Base-by-base conservation (phyloP, 2,888 invertebrate genomes). In the Drosophila lutescens region DNA sequence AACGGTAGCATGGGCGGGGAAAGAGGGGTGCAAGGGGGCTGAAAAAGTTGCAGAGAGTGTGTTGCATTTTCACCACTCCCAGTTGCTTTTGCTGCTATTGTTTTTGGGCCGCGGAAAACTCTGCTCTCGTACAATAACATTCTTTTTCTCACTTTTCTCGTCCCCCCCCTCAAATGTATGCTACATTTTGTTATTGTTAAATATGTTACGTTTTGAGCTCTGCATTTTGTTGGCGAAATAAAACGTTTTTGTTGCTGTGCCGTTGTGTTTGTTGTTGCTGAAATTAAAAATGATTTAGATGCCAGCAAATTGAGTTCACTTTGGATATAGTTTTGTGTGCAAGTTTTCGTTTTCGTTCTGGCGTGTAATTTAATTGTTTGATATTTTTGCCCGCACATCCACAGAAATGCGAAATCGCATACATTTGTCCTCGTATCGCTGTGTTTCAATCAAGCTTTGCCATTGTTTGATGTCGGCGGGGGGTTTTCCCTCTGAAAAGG, bases 221-320 rank as follows among this genome's bases (percentile, higher is more conserved):
- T 20, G 50, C 36, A 34, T 38, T 68, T 58, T 46, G 43, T 69
- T 69, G 34, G 17, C 40, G 6, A 69, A 58, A 69, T 46, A 69
- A 69, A 68, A 59, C 58, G 38, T 13, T 68, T 50, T 51, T 40
- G 44, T 57, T 49, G 26, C 26, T 6, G 49, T 51, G 70, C 62
- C 6, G 5, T 26, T 26, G 26, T 71, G 70, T 81, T 86, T 61
- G 70, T 70, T 71, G 70, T 81, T 86, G 85, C 43, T 68, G 79
- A 86, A 88, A 86, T 88, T 88, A 88, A 88, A 88, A 88, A 88
- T 86, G 88, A 88, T 86, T 86, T 88, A 86, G 80, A 78, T 88
- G 79, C 86, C 66, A 72, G 84, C 76, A 86, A 86, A 86, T 86
- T 86, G 85, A 86, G 88, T 86, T 86, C 84, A 70, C 65, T 77